These are phyloP conservation scores for Cardiocondyla obscurior DNA, from an alignment of 1,140 invertebrate species.

Conservation along the genomic window DNA sequence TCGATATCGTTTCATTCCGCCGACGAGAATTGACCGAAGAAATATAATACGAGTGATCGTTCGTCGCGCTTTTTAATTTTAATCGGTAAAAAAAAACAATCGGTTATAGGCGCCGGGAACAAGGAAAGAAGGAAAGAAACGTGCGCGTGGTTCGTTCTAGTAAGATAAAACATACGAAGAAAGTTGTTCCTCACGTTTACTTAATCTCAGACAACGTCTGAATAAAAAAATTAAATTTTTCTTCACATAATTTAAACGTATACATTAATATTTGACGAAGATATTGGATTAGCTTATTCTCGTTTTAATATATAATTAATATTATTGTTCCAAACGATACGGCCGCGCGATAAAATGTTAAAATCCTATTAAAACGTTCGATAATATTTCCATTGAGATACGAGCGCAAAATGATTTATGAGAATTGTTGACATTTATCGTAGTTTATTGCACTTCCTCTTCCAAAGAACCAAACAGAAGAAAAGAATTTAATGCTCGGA, in stretches of 20 bases:
- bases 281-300: background rate
- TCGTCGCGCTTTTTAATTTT: too few species aligned
- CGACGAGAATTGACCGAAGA: too few species aligned
- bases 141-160: too few species aligned
- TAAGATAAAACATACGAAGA: too few species aligned
- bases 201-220: background rate
- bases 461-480: slow-evolving; percentile 34
- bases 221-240: background rate
- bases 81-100: too few species aligned
- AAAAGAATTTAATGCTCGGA: slow-evolving; percentile 51
- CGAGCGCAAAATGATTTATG: slow-evolving; percentile 8
- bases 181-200: background rate
- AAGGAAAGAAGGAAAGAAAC: too few species aligned
- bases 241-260: background rate
- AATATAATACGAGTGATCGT: too few species aligned
- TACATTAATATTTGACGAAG: too few species aligned
- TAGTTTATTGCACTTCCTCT: slow-evolving; percentile 44
- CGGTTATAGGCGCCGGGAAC: too few species aligned
- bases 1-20: too few species aligned
- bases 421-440: slow-evolving; percentile 47
- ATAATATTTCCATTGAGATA: slow-evolving; percentile 15
- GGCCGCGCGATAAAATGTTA: background rate
- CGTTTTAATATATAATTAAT: background rate
- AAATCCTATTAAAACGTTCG: background rate
- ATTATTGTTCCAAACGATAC: slow-evolving; percentile 1